These are phyloP conservation scores for Philonicus albiceps DNA, from an alignment of 2,888 invertebrate genomes.

Conservation along the genomic window DNA sequence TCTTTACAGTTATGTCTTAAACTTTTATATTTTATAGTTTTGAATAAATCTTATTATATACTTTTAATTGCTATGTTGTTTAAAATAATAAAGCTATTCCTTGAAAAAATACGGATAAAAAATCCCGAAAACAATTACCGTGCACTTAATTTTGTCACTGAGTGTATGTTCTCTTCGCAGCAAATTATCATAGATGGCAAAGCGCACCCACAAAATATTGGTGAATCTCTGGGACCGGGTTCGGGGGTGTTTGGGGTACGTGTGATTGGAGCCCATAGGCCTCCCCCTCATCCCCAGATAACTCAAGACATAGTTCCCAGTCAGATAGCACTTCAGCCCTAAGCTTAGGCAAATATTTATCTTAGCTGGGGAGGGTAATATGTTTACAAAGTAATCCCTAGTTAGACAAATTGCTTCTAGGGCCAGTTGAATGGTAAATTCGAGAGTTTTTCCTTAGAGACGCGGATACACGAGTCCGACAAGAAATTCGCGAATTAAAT, in stretches of 20 bases:
- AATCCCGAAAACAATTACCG: too few relatives aligned
- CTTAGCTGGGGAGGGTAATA: constrained; percentile 10
- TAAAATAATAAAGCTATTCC: too few relatives aligned
- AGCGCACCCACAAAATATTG: neutral
- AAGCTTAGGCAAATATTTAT: constrained; percentile 16
- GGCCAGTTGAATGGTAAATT: constrained; percentile 1
- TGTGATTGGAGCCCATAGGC: neutral
- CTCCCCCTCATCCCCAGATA: too few relatives aligned
- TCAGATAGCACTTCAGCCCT: neutral
- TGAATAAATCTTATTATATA: too few relatives aligned
- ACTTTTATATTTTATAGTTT: too few relatives aligned
- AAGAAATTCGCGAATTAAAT: neutral
- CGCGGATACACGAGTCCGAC: neutral
- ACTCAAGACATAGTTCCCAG: constrained; percentile 3
- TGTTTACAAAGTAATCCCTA: constrained; percentile 27
- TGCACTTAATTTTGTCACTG: too few relatives aligned
- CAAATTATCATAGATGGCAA: neutral
- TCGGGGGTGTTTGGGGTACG: neutral
- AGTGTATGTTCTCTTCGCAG: neutral
- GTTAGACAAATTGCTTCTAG: constrained; percentile 22
- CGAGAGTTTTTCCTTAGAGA: neutral
- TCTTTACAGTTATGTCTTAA: too few relatives aligned
- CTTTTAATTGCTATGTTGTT: too few relatives aligned
- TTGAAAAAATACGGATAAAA: too few relatives aligned
- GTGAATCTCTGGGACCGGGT: neutral